Base-by-base conservation (phyloP, 2,797 vertebrate genomes). In the Phoebastria nigripes region DNA sequence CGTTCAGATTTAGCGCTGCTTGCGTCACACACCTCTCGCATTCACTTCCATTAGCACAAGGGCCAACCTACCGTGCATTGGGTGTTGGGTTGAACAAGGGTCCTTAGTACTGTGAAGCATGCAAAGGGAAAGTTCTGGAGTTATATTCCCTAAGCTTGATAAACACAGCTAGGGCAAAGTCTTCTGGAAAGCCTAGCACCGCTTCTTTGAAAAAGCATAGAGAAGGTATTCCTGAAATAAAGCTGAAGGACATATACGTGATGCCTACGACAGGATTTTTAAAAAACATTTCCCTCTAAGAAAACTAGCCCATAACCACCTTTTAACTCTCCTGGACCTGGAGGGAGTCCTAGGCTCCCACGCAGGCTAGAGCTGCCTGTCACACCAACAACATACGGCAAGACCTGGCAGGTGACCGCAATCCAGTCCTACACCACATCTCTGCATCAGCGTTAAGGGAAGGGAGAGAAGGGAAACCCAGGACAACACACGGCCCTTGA, bases 1-100 rank as follows among this genome's bases (percentile, higher is more conserved):
- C 21, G 2, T n/a, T 55, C 25, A 58, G 42, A 47, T 51, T 62
- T 26, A 42, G 52, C 1, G 1, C 35, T 35, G 59, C 54, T 72
- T 44, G 8, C 19, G 15, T 18, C 25, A 21, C 35, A 61, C 19
- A 18, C 21, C 39, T 52, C 65, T 66, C 51, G 22, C 25, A 3
- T n/a, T 37, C 59, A 62, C n/a, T 26, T 52, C 37, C 17, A 21
- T 37, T 25, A 44, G 33, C 65, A 52, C 42, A 51, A 35, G 52
- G 26, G 33, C 51, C 69, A 61, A 16, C 18, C 10, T 49, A 18
- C 44, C 1, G 0, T 7, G 13, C n/a, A 11, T 44, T 74, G 0
- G 1, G n/a, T 15, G 14, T 47, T 12, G 4, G 6, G 12, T 2
- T 77, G 35, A 44, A 61, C 29, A 51, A 17, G 25, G 14, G 33